These are phyloP conservation scores for Brienomyrus longianalis DNA, from an alignment of 2,113 vertebrate species.

Conservation along the genomic window DNA sequence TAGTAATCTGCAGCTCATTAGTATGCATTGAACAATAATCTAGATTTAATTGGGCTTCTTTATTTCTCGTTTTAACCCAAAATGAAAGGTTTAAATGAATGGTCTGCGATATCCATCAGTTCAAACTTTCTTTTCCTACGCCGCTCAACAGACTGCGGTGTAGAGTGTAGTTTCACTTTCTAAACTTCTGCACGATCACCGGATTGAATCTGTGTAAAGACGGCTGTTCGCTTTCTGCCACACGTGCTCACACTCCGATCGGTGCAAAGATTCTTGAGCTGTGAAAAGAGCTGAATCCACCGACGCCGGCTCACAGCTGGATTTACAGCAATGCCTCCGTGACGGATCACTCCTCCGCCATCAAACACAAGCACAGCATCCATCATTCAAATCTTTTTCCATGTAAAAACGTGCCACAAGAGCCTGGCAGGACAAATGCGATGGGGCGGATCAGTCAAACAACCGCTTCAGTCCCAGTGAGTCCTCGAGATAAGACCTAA, in stretches of 20 bases:
- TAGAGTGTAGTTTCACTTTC: neutral
- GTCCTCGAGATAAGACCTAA: neutral
- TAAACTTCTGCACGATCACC: neutral
- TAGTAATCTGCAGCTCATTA: neutral
- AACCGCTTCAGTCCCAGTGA: neutral
- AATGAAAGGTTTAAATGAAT: neutral
- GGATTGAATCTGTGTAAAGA: neutral
- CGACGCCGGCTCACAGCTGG: neutral
- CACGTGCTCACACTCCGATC: neutral
- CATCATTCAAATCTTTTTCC: neutral
- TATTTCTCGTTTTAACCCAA: neutral
- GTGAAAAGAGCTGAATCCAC: neutral
- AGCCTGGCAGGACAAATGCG: neutral
- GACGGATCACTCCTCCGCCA: neutral
- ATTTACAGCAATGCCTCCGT: neutral
- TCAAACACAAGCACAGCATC: neutral
- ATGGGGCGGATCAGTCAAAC: neutral
- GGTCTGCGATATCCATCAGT: neutral
- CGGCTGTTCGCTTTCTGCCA: neutral
- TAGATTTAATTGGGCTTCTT: neutral
- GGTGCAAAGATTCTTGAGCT: neutral
- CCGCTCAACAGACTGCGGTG: too few species aligned
- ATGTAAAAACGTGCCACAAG: neutral
- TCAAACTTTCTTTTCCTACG: neutral
- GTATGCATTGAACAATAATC: neutral